Conservation (phyloP, 2,888 invertebrate species). For the Pogonocherus hispidulus region DNA sequence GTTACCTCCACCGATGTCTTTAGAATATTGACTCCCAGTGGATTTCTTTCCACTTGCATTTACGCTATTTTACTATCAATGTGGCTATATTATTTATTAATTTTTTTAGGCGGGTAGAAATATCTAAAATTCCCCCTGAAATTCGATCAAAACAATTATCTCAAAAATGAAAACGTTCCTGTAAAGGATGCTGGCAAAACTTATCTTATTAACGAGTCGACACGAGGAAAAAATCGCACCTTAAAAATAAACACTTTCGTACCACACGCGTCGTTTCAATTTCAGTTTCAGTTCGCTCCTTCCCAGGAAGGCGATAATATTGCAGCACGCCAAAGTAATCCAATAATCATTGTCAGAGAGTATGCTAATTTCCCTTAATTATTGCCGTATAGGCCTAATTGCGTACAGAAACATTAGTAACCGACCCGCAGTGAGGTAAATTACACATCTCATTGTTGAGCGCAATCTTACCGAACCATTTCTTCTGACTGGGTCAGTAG, state of each 20-base stretch:
- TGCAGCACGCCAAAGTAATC: not conserved
- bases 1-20: no score
- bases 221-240: no score
- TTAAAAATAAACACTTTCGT: not conserved
- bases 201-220: no score
- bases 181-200: no score
- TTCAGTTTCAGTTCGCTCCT: conserved; percentile 11
- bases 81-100: no score
- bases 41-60: no score
- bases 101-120: no score
- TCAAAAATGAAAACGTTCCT: no score
- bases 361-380: conserved; percentile 23
- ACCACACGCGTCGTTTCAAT: conserved; percentile 27
- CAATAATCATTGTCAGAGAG: conserved; percentile 12
- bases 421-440: conserved; percentile 23
- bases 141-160: no score
- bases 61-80: no score
- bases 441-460: conserved; percentile 17
- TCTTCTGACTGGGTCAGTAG: conserved; percentile 17
- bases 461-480: conserved; percentile 13
- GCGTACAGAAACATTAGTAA: conserved; percentile 11
- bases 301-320: conserved; percentile 6
- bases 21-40: no score
- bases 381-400: conserved; percentile 17
- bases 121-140: no score